Evolutionary conservation across 2,797 vertebrate genomes (phyloP).

Genomic region (Aeoliscus strigatus): DNA sequence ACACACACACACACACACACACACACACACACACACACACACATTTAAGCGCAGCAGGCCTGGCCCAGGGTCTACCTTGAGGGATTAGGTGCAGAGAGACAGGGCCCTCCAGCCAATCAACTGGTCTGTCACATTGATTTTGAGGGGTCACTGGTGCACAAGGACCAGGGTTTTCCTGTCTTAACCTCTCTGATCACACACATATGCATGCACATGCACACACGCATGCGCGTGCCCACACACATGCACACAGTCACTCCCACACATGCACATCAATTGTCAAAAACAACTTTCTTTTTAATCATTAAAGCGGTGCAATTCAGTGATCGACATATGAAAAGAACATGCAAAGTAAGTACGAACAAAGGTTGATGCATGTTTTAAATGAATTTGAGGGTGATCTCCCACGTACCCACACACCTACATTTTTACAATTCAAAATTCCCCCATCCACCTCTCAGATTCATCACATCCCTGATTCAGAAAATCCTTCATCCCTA

Average conservation of each 20-base stretch:
- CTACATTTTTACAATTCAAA: slow-evolving; percentile 13
- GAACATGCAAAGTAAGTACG: not conserved
- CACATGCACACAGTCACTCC: too few relatives aligned
- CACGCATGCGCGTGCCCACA: too few relatives aligned
- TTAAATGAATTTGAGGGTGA: not conserved
- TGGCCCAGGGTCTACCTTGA: slow-evolving; percentile 71
- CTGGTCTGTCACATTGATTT: slow-evolving; percentile 78
- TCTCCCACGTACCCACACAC: slow-evolving; percentile 3
- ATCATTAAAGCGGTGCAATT: too few relatives aligned
- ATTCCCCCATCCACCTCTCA: slow-evolving; percentile 30
- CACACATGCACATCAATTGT: too few relatives aligned
- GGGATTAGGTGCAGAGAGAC: slow-evolving; percentile 81
- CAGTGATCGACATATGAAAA: too few relatives aligned
- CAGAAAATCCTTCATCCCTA: slow-evolving; percentile 62
- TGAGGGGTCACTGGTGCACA: slow-evolving; percentile 75
- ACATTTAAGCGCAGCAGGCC: slow-evolving; percentile 30
- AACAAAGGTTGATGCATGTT: not conserved
- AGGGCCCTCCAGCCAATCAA: slow-evolving; percentile 80
- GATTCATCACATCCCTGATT: slow-evolving; percentile 56
- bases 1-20: slow-evolving; percentile 34
- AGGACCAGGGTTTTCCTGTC: slow-evolving; percentile 79
- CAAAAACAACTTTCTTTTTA: too few relatives aligned
- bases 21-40: slow-evolving; percentile 35
- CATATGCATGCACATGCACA: slow-evolving; percentile 39
- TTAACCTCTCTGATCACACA: slow-evolving; percentile 67